A percentile compares a stretch with the other conserved stretches of the same genome.
phyloP scores from a whole-genome alignment of 2,113 vertebrate species.

The Lynx canadensis region DNA sequence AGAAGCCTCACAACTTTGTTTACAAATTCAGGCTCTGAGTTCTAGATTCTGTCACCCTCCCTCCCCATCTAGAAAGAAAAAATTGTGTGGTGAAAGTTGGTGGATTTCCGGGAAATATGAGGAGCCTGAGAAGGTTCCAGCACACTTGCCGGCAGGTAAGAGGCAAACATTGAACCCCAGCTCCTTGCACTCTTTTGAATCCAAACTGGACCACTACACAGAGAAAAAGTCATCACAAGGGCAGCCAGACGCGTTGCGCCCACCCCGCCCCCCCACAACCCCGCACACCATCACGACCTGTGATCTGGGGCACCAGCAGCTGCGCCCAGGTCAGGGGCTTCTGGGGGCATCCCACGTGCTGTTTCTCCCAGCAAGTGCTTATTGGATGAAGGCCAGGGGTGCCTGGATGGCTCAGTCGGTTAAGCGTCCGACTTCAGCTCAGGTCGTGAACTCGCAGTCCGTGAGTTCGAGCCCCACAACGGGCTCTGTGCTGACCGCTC shows the following conservation, averaged over 20 bases:
- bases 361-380: not conserved
- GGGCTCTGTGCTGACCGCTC: too few relatives aligned
- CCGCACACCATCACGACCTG: not conserved
- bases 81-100: not conserved
- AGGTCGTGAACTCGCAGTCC: too few relatives aligned
- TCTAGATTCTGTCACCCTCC: not conserved
- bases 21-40: not conserved
- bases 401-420: too few relatives aligned
- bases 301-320: not conserved
- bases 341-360: not conserved
- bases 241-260: not conserved
- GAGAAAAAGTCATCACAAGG: not conserved
- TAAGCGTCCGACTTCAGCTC: too few relatives aligned
- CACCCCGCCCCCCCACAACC: too few relatives aligned
- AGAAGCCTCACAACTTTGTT: not conserved
- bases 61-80: not conserved
- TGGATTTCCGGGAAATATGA: not conserved
- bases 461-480: too few relatives aligned
- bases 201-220: not conserved
- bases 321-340: not conserved
- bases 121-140: not conserved
- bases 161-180: not conserved
- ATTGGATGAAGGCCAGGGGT: not conserved
- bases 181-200: not conserved
- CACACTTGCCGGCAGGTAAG: not conserved